Evolutionary conservation across 2,113 vertebrate genomes (phyloP).

Genomic region (Arvicanthis niloticus): DNA sequence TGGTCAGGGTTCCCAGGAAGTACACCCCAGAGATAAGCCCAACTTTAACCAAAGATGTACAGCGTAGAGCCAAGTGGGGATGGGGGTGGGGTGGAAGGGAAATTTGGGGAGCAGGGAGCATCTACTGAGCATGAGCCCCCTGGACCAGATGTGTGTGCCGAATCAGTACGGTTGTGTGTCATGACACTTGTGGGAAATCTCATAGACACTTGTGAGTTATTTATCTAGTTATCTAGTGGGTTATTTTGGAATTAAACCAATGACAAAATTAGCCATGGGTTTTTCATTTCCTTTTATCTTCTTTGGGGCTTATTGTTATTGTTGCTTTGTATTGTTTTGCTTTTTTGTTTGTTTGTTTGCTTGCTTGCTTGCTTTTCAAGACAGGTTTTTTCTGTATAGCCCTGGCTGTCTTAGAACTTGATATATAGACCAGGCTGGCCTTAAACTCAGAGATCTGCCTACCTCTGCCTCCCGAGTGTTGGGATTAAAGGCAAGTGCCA

Average conservation of each 20-base stretch:
- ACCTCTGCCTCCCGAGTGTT: not conserved
- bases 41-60: not conserved
- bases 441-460: not conserved
- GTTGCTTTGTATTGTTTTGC: not conserved
- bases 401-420: not conserved
- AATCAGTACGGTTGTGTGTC: not conserved
- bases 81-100: not conserved
- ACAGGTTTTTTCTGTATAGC: not conserved
- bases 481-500: not conserved
- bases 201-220: not conserved
- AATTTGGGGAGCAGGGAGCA: not conserved
- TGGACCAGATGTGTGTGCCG: not conserved
- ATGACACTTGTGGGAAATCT: not conserved
- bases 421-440: not conserved
- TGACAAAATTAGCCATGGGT: not conserved
- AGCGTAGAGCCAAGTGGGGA: not conserved
- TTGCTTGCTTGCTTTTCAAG: not conserved
- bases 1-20: constrained; percentile 60
- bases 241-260: not conserved
- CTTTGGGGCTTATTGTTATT: not conserved
- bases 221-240: not conserved
- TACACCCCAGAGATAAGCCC: not conserved
- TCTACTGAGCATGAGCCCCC: not conserved
- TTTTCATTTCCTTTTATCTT: not conserved
- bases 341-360: not conserved